Evolutionary conservation across 2,888 invertebrate genomes (phyloP).

Genomic region (Cylindroiulus punctatus): DNA sequence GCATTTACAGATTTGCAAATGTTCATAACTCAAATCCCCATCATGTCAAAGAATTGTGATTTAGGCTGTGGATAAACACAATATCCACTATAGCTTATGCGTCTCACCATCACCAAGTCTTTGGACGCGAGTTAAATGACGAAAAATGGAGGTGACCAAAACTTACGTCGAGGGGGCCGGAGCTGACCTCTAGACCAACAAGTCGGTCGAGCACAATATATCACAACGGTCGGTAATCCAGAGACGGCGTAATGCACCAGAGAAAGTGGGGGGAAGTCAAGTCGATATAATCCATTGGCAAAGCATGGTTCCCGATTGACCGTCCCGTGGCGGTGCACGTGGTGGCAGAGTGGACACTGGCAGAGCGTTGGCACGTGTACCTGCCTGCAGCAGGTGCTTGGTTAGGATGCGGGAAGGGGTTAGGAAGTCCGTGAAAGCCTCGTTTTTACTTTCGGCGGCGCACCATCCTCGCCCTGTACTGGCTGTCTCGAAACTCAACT

Average conservation of each 20-base stretch:
- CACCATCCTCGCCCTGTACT: conserved; percentile 36
- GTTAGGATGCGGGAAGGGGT: background rate
- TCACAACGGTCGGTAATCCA: background rate
- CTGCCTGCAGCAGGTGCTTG: background rate
- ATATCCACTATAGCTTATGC: no score
- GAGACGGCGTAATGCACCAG: no score
- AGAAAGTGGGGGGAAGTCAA: no score
- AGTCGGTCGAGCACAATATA: background rate
- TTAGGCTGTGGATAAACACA: no score
- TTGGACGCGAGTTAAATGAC: no score
- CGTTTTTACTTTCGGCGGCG: conserved; percentile 14
- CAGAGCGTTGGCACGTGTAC: background rate
- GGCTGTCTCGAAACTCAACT: conserved; percentile 6
- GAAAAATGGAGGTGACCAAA: no score
- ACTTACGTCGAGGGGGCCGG: no score
- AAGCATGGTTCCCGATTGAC: background rate
- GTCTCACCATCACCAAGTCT: no score
- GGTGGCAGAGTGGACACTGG: background rate
- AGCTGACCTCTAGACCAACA: background rate
- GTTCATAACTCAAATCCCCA: no score
- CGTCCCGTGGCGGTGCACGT: background rate
- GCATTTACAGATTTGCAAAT: no score
- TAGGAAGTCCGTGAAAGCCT: conserved; percentile 23
- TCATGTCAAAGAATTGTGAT: no score
- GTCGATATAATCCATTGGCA: conserved; percentile 1